Evolutionary conservation across 1,140 invertebrate genomes (phyloP), one percentile per base, ranked within the genome.

Genomic region (Eumeta japonica): DNA sequence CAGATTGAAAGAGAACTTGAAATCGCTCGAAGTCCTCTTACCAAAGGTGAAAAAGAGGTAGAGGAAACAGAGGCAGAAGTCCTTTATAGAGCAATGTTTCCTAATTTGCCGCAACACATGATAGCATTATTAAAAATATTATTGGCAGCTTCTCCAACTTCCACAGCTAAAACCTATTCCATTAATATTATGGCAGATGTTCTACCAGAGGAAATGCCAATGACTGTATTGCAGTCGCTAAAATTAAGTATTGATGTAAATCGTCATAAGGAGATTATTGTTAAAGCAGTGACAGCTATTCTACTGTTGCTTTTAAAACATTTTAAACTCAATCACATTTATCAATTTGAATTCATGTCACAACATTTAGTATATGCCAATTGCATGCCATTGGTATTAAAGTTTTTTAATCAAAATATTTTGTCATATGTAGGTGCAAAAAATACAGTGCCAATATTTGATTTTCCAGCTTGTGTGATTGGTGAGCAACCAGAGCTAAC

Each of bases 331-430:
- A 99, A 98, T 78, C 97, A 99, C 71, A 82, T 98, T 10, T 99
- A 98, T 73, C 93, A 98, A 75, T 99, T 98, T 80, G 97, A 99
- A 76, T 98, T 97, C 62, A 95, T 98, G 85, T 94, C 93, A 2
- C 96, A 99, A 70, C 96, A 99, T 77, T 79, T 99, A 35, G 95
- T 99, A 10, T 98, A 99, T 81, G 96, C 97, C 38, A 99, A 99
- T 72, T 99, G 97, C 65, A 97, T 99, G 65, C 97, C 97, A 3
- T 76, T 99, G 13, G 91, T 99, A 14, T 78, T 99, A 10, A 99
- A 99, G 64, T 99, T 99, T 79, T 94, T 99, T 58, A 99, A 99
- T 78, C 97, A 99, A 70, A 97, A 98, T 58, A 97, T 99, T 43
- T 83, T 92, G 52, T 87, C 89, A 24, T 98, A 98, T 75, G 90